These are phyloP conservation scores for Hoplias malabaricus DNA, from an alignment of 2,113 vertebrate species.

Conservation along the genomic window DNA sequence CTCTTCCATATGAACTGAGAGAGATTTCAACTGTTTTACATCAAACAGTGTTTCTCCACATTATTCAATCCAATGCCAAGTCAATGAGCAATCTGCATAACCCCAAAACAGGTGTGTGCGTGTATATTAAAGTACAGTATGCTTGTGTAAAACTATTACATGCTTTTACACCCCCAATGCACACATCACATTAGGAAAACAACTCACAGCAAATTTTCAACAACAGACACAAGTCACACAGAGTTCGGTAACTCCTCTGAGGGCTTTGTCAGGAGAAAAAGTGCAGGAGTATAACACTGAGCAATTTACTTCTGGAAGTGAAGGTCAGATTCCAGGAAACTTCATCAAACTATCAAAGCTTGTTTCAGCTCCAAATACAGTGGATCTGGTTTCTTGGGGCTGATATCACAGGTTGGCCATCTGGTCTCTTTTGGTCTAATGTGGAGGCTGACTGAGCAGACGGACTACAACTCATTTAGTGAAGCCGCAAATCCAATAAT, in stretches of 20 bases:
- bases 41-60: neutral
- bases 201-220: neutral
- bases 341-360: conserved; percentile 4
- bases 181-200: neutral
- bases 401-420: conserved; percentile 8
- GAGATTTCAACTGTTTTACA: neutral
- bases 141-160: neutral
- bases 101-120: neutral
- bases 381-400: neutral
- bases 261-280: neutral
- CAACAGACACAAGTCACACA: neutral
- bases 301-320: neutral
- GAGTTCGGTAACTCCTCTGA: neutral
- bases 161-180: neutral
- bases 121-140: neutral
- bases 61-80: neutral
- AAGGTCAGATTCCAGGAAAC: neutral
- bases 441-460: neutral
- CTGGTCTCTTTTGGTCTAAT: neutral
- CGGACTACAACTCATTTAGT: neutral
- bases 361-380: neutral
- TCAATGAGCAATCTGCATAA: neutral
- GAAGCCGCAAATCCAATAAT: neutral
- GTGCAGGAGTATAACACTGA: neutral
- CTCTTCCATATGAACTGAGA: neutral